Base-by-base conservation (phyloP, 2,113 vertebrate species). In the Tyto alba region DNA sequence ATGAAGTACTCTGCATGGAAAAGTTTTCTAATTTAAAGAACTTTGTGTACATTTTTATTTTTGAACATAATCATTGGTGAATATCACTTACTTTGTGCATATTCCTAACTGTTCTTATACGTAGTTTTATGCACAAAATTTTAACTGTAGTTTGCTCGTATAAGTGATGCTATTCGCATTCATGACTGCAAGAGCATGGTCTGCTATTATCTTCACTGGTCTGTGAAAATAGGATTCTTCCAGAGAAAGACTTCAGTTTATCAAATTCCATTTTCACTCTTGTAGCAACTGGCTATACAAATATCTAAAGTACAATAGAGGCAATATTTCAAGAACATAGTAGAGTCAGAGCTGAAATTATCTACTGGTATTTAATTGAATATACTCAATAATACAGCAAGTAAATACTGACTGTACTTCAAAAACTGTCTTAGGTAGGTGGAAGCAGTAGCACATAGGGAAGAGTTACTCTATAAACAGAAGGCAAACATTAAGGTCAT, bases 401-500 rank as follows among this genome's bases (percentile, higher is more conserved):
- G 11, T 25, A 85, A 55, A 47, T 79, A 40, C 29, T 85, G 27
- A 12, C 75, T 82, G 82, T 76, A 27, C n/a, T 91, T 92, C 45
- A 73, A 56, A 78, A 94, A 45, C 30, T 25, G 16, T 72, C 38
- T 68, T 66, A 78, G 84, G 17, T 12, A 72, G n/a, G 43, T 63
- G 40, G 57, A 88, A 90, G 73, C 29, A 17, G 17, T 45, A 74
- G 38, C 38, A 60, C 29, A 41, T 5, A 50, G n/a, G 38, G 69
- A 87, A 91, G 29, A n/a, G 27, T 52, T 85, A 59, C 38, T 64
- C 45, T 88, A 19, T 59, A 89, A 95, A 93, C 14, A 45, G 27
- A n/a, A 73, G 48, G 29, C 76, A 96, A 94, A 90, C 36, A 43
- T 84, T 68, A 88, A 74, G 29, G 57, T 67, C 68, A 95, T 94